Percentiles rank a stretch among this genome's conserved stretches.
Evolutionary conservation across 2,797 vertebrate species (phyloP).

Genomic region (Rhyacichthys aspro): DNA sequence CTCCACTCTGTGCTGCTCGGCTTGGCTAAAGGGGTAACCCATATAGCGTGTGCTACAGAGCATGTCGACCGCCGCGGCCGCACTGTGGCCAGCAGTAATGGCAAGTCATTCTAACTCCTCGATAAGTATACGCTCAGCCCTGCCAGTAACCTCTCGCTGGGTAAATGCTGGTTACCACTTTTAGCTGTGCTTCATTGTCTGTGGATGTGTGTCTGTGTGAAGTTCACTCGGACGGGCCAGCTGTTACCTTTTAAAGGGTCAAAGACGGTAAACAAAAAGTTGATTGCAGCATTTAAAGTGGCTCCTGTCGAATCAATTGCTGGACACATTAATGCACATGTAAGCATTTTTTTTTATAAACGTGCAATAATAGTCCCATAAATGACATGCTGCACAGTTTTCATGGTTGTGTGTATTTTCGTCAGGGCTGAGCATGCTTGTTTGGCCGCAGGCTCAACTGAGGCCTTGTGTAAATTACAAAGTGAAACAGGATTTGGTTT

Average conservation of each 20-base stretch:
- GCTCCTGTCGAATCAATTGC: constrained; percentile 39
- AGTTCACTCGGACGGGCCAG: constrained; percentile 50
- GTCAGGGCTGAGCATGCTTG: constrained; percentile 57
- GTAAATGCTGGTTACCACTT: constrained; percentile 81
- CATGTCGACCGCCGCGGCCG: constrained; percentile 55
- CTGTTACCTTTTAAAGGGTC: constrained; percentile 49
- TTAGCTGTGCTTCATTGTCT: constrained; percentile 82
- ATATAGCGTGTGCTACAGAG: constrained; percentile 57
- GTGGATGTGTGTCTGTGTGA: constrained; percentile 60
- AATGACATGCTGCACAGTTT: constrained; percentile 64
- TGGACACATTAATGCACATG: background rate
- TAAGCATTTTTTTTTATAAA: constrained; percentile 47
- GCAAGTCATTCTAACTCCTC: constrained; percentile 80
- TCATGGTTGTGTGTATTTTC: constrained; percentile 73
- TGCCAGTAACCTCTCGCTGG: constrained; percentile 73
- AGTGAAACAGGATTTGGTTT: constrained; percentile 57
- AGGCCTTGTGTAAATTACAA: constrained; percentile 79
- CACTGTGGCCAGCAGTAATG: constrained; percentile 69
- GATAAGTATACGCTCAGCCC: constrained; percentile 73
- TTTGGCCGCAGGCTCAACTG: constrained; percentile 77
- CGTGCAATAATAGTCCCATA: constrained; percentile 45
- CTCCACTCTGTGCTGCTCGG: constrained; percentile 19
- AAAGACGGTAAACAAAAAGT: constrained; percentile 47
- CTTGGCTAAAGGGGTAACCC: constrained; percentile 44
- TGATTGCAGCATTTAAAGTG: constrained; percentile 30